A percentile compares a stretch with the other conserved stretches of the same genome.
Conservation (phyloP, 2,797 vertebrate species). For the Periparus ater region DNA sequence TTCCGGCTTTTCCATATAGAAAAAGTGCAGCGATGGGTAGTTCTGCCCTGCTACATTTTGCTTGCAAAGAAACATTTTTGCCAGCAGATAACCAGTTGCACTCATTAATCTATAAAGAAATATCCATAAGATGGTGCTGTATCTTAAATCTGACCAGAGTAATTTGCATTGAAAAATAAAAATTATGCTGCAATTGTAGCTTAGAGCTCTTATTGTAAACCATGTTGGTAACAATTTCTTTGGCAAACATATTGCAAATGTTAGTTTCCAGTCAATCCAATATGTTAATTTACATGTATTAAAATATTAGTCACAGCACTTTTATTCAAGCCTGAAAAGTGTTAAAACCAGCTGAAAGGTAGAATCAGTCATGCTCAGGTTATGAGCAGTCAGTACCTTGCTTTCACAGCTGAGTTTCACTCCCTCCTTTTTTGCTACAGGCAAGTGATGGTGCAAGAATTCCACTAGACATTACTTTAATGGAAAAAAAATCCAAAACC, state of each 20-base stretch:
- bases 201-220: neutral
- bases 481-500: neutral
- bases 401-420: neutral
- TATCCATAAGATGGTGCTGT: conserved; percentile 82
- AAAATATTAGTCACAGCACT: conserved; percentile 34
- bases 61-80: neutral
- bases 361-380: neutral
- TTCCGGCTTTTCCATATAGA: neutral
- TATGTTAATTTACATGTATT: conserved; percentile 49
- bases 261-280: conserved; percentile 36
- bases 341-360: conserved; percentile 33
- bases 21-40: neutral
- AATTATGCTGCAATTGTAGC: neutral
- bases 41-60: neutral
- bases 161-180: conserved; percentile 45
- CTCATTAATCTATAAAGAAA: conserved; percentile 59
- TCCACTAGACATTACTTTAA: conserved; percentile 21
- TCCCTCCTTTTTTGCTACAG: neutral
- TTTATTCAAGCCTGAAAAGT: conserved; percentile 33
- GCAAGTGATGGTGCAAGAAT: neutral
- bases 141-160: conserved; percentile 72
- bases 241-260: conserved; percentile 30
- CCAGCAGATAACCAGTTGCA: neutral
- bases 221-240: conserved; percentile 14
- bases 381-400: neutral